A percentile compares a stretch with the other conserved stretches of the same genome.
Conservation (phyloP, 2,797 vertebrate species). For the Enteromius treurensis region DNA sequence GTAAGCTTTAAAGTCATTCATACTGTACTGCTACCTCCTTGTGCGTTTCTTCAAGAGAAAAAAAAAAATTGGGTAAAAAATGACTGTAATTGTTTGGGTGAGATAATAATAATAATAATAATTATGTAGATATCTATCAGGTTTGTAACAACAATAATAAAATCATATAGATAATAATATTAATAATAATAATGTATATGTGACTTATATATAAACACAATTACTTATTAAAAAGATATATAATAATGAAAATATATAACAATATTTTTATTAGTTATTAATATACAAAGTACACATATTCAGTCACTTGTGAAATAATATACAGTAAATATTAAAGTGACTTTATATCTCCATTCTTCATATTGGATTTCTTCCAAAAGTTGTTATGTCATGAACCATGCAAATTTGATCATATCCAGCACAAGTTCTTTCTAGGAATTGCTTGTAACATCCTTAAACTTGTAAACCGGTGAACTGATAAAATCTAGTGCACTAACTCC, state of each 20-base stretch:
- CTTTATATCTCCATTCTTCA: not conserved
- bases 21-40: not conserved
- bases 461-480: not conserved
- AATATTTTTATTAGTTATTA: not conserved
- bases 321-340: not conserved
- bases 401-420: not conserved
- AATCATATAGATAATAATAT: not conserved
- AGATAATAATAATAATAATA: not conserved
- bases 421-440: not conserved
- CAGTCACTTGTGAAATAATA: not conserved
- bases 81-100: not conserved
- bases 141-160: not conserved
- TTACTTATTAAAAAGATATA: not conserved
- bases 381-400: not conserved
- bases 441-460: not conserved
- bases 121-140: not conserved
- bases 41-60: not conserved
- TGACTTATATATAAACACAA: not conserved
- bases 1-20: not conserved
- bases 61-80: not conserved
- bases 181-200: not conserved
- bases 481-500: conserved; percentile 1
- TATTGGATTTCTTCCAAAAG: not conserved
- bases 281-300: not conserved
- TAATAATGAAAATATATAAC: not conserved